Evolutionary conservation across 2,113 vertebrate species (phyloP).

Genomic region (Ciconia stormi): DNA sequence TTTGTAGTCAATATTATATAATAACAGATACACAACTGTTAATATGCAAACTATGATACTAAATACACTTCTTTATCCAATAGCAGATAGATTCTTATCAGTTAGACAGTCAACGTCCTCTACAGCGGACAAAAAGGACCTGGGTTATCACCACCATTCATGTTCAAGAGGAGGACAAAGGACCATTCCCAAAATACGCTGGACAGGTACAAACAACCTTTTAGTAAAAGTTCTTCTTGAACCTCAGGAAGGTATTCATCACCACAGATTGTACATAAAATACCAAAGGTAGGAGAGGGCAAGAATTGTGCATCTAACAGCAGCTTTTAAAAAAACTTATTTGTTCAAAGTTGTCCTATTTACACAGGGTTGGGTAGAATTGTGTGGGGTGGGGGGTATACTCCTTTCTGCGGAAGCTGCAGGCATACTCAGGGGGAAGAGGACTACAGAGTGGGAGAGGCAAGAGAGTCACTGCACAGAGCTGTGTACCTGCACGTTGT

Average conservation of each 20-base stretch:
- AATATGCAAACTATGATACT: background rate
- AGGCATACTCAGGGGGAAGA: background rate
- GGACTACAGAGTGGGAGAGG: background rate
- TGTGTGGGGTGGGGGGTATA: background rate
- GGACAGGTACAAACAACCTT: constrained; percentile 63
- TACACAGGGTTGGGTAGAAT: background rate
- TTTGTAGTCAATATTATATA: background rate
- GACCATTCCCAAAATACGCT: constrained; percentile 70
- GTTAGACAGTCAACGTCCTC: background rate
- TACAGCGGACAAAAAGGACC: constrained; percentile 77
- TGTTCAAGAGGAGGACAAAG: constrained; percentile 76
- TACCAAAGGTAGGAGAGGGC: background rate
- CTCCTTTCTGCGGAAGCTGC: background rate
- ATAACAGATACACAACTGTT: background rate
- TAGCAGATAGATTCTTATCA: background rate
- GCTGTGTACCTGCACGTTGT: background rate
- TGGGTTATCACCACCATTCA: constrained; percentile 84
- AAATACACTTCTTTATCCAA: background rate
- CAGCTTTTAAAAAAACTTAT: background rate
- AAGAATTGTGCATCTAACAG: background rate
- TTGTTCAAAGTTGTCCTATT: background rate
- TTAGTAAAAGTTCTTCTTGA: background rate
- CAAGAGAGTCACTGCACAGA: too few species aligned
- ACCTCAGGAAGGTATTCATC: background rate
- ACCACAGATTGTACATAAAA: background rate